Conservation (phyloP, 1,140 invertebrate species). For the Brachionus angularis region DNA sequence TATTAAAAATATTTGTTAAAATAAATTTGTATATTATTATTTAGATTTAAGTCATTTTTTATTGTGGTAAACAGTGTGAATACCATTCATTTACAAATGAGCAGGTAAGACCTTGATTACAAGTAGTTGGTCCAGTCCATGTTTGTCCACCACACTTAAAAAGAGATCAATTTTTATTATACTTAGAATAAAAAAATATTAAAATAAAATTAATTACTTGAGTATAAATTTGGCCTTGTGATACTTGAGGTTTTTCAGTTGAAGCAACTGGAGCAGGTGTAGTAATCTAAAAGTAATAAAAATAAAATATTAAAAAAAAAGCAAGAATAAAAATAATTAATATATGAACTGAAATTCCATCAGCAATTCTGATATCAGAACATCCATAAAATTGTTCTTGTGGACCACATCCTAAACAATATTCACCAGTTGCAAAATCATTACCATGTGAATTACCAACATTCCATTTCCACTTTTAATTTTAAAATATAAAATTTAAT, state of each 20-base stretch:
- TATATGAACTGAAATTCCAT: background rate
- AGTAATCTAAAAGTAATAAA: too few relatives aligned
- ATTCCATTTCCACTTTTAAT: constrained; percentile 35
- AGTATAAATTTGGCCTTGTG: background rate
- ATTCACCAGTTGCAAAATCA: constrained; percentile 27
- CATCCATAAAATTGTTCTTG: constrained; percentile 46
- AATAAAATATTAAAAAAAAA: background rate
- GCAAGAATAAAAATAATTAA: background rate
- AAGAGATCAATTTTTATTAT: too few relatives aligned
- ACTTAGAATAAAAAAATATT: background rate
- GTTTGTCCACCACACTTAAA: background rate
- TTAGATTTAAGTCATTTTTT: too few relatives aligned
- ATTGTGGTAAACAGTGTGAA: background rate
- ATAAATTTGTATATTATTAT: too few relatives aligned
- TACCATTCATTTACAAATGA: background rate
- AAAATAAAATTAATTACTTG: background rate
- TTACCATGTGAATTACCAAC: constrained; percentile 44
- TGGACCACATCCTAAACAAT: constrained; percentile 45
- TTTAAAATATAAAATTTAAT: too few relatives aligned
- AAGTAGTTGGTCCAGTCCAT: background rate
- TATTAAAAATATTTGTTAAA: too few relatives aligned
- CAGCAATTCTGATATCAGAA: background rate
- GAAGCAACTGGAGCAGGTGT: too few relatives aligned
- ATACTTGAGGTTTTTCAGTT: too few relatives aligned
- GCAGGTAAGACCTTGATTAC: background rate